Conservation (phyloP, 2,888 invertebrate genomes). For the Cacoxenus indagator region DNA sequence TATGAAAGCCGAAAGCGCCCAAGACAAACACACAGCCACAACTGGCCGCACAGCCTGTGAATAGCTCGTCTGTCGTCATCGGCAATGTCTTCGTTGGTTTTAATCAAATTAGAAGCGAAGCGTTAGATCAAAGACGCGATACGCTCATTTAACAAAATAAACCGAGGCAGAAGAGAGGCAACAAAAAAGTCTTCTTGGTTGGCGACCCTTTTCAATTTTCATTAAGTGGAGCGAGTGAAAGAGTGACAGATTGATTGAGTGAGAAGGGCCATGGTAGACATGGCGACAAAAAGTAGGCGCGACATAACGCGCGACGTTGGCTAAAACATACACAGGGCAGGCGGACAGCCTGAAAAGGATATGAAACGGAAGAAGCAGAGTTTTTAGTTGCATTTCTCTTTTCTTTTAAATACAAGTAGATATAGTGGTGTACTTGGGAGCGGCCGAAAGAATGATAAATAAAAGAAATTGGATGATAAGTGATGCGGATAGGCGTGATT, state of each 20-base stretch:
- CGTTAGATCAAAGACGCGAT: constrained; percentile 45
- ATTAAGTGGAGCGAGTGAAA: constrained; percentile 5
- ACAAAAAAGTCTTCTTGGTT: not conserved
- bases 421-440: constrained; percentile 11
- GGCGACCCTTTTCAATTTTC: constrained; percentile 25
- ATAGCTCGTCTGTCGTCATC: not conserved
- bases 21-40: constrained; percentile 1
- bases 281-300: constrained; percentile 56
- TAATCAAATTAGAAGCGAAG: constrained; percentile 65
- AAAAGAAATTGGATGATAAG: not conserved
- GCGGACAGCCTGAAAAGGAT: not conserved
- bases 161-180: not conserved
- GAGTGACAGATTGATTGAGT: constrained; percentile 24
- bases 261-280: too few species aligned
- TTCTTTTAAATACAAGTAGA: too few species aligned
- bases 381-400: too few species aligned
- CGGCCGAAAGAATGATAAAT: not conserved
- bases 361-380: not conserved
- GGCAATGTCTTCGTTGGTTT: constrained; percentile 47
- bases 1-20: not conserved
- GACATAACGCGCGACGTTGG: constrained; percentile 61
- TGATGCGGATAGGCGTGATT: not conserved
- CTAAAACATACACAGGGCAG: constrained; percentile 44
- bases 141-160: constrained; percentile 38
- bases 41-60: not conserved